Evolutionary conservation across 2,888 invertebrate genomes (phyloP), one percentile per base, ranked within the genome.

Genomic region (Drosophila macrothrix): DNA sequence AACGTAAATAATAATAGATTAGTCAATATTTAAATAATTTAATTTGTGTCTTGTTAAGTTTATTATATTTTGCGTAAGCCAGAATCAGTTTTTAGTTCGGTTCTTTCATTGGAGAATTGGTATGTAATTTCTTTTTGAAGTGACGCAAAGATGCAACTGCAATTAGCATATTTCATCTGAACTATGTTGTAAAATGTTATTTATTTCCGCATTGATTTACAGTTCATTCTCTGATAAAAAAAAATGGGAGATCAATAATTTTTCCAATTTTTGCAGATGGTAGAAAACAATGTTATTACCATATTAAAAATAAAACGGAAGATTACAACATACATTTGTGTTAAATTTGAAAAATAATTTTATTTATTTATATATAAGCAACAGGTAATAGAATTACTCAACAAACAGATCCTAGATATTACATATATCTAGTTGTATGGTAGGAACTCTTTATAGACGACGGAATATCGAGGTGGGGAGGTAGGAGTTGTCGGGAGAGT

Each of bases 401-500:
- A 87, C 86, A 87, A 82, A 29, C 33, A 71, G 28, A 53, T 49
- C 39, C 63, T 59, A 60, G 54, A 64, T 31, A 46, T 61, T 29
- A n/a, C 3, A 28, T n/a, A 31, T 63, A 37, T 58, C 59, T 58
- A 67, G 56, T 31, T 41, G 19, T 3, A 29, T 50, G 37, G 31
- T 33, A 61, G 29, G 39, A 73, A 49, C 33, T 62, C 28, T 56
- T 84, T 89, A 87, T 33, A 84, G 37, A 53, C 89, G 89, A 79
- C 91, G 91, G 82, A 91, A 86, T 55, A 91, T 56, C 16, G 91
- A 91, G 25, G 91, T 80, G 19, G 91, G 91, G 80, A 91, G 72
- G 68, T 91, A 91, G 2, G 89, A 61, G 49, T 83, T 88, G 25
- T 78, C 83, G 33, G 90, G 91, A 39, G 70, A 61, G 16, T 75